Base-by-base conservation (phyloP, 2,797 vertebrate species). In the Sebastiscus albofasciatus region DNA sequence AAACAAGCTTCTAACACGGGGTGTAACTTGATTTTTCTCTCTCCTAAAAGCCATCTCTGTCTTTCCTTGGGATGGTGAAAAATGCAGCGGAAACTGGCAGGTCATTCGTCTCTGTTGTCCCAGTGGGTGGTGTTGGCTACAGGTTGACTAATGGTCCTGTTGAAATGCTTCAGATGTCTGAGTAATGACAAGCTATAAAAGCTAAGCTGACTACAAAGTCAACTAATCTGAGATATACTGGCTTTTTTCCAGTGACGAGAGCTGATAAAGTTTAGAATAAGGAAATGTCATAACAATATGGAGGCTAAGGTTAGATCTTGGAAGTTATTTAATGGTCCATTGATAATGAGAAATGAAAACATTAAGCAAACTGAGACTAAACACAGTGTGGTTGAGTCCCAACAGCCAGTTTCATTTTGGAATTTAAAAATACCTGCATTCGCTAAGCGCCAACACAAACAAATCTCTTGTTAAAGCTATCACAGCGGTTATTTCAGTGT, bases 111-210 rank as follows among this genome's bases (percentile, higher is more conserved):
- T 91, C 90, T 72, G 84, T 86, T 92, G 90, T 89, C 87, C 89
- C 77, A 82, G 85, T 93, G 91, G 91, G 92, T 90, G 91, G 90
- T 79, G 86, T 67, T 82, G 73, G 92, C 89, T 87, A 90, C 90
- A 91, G 84, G 90, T 93, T 95, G 92, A 94, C 85, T 91, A 94
- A 95, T 94, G 91, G 82, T 89, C 87, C 77, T 86, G 86, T 79
- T 93, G 84, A 92, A 94, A 93, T 87, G 89, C 80, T 89, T 92
- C 89, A 91, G 82, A 92, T 92, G 88, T 91, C 86, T 91, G 90
- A 94, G 86, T 93, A 93, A 94, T 88, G 90, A 92, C 88, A 83
- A 86, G 83, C 86, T 89, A 90, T 92, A 90, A 93, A 94, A 92
- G 83, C 87, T 85, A 90, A 92, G 86, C 87, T 88, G 91, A 89